Percentiles rank a stretch among this genome's conserved stretches.
phyloP scores from a whole-genome alignment of 92 coral and sea anemone genomes.

The Paramuricea clavata region DNA sequence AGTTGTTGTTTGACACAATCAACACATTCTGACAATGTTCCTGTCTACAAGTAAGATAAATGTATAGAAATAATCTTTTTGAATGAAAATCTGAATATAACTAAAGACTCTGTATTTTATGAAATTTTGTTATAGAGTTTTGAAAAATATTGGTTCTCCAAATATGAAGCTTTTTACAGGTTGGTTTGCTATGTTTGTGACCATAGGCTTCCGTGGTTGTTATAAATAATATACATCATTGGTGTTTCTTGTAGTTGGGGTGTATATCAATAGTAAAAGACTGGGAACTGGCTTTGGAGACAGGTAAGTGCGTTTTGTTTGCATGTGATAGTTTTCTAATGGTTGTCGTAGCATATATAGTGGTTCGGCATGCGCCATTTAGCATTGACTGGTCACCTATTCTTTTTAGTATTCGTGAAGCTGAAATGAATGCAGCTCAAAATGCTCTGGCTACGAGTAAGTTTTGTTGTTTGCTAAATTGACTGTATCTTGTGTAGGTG shows the following conservation, averaged over 20 bases:
- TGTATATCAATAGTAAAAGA: slow-evolving; percentile 87
- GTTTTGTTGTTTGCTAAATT: slow-evolving; percentile 21
- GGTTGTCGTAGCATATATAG: too few species aligned
- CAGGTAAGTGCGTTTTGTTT: slow-evolving; percentile 65
- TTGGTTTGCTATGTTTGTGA: neutral
- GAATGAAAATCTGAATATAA: neutral
- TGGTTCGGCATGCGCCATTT: neutral
- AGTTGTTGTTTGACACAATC: slow-evolving; percentile 81
- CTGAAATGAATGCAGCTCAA: slow-evolving; percentile 97
- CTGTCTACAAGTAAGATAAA: slow-evolving; percentile 84
- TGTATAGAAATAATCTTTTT: neutral
- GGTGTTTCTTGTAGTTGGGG: slow-evolving; percentile 77
- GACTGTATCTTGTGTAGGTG: too few species aligned
- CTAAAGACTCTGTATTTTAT: neutral
- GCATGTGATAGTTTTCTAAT: neutral
- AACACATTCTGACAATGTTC: slow-evolving; percentile 61
- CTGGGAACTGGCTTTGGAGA: slow-evolving; percentile 92
- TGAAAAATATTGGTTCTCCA: slow-evolving; percentile 41
- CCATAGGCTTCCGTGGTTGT: neutral
- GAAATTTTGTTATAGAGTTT: slow-evolving; percentile 28
- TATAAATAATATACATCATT: neutral
- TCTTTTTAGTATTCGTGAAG: slow-evolving; percentile 82
- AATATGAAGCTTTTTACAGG: slow-evolving; percentile 47
- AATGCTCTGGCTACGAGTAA: slow-evolving; percentile 87
- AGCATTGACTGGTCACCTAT: neutral